These are phyloP conservation scores for Diacarnus erythraeanus DNA, from an alignment of 37 sponge, comb jelly and placozoan genomes.

Conservation along the genomic window DNA sequence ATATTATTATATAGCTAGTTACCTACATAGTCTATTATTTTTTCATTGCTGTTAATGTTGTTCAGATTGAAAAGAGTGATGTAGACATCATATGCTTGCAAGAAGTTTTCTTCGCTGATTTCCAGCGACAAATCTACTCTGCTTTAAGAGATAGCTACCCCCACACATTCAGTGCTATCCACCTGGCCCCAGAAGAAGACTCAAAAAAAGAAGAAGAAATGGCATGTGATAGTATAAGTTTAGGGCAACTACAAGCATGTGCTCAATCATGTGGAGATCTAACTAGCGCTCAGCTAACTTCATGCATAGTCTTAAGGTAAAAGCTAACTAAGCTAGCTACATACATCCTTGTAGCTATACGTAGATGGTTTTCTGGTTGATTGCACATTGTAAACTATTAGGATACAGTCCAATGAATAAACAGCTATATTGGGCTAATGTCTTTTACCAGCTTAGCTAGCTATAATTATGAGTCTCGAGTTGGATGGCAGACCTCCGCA, in stretches of 20 bases:
- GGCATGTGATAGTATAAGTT: not conserved
- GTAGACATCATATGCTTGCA: slow-evolving; percentile 29
- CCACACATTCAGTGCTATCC: slow-evolving; percentile 8
- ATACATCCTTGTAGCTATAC: too few relatives aligned
- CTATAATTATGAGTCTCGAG: too few relatives aligned
- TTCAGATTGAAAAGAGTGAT: slow-evolving; percentile 10
- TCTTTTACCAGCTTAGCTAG: too few relatives aligned
- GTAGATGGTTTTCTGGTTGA: too few relatives aligned
- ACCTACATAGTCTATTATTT: not conserved
- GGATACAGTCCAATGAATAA: too few relatives aligned
- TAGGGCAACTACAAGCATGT: not conserved
- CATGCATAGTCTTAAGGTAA: too few relatives aligned
- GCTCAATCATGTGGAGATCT: not conserved
- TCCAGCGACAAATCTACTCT: not conserved
- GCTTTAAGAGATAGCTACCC: slow-evolving; percentile 1
- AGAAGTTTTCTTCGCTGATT: slow-evolving; percentile 9
- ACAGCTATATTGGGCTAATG: too few relatives aligned
- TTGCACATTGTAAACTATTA: too few relatives aligned
- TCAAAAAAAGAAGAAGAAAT: not conserved
- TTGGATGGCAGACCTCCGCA: too few relatives aligned
- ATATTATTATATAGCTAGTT: not conserved
- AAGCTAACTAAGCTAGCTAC: too few relatives aligned
- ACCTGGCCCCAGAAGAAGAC: not conserved
- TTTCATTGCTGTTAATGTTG: too few relatives aligned
- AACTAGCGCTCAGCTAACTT: not conserved